These are phyloP conservation scores for Paradoxurus hermaphroditus DNA, from an alignment of 2,113 vertebrate species.

Conservation along the genomic window DNA sequence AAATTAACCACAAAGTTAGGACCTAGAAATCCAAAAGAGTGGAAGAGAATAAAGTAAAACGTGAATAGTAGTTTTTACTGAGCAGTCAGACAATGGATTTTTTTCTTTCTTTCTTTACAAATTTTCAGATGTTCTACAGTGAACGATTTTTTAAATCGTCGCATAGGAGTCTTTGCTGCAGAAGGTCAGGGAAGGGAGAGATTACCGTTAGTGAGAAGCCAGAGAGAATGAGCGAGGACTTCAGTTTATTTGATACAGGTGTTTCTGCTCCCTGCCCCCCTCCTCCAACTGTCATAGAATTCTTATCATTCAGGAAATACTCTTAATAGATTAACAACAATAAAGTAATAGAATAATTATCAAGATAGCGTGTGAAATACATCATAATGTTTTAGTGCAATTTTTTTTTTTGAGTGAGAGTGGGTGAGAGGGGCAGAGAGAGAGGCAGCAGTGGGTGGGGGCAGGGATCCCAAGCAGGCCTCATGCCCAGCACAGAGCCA, in stretches of 20 bases:
- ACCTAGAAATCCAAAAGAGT: not conserved
- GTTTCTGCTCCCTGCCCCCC: not conserved
- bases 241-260: not conserved
- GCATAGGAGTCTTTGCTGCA: not conserved
- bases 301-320: not conserved
- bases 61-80: not conserved
- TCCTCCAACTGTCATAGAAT: not conserved
- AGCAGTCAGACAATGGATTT: not conserved
- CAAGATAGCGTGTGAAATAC: not conserved
- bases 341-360: not conserved
- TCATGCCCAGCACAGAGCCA: too few species aligned
- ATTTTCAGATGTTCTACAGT: not conserved
- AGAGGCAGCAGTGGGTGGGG: too few species aligned
- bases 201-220: not conserved
- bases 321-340: not conserved
- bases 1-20: not conserved
- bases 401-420: too few species aligned
- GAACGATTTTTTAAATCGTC: not conserved
- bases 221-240: not conserved
- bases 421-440: too few species aligned
- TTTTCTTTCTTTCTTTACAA: not conserved
- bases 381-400: not conserved
- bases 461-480: too few species aligned
- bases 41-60: conserved; percentile 11
- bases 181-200: not conserved